Evolutionary conservation across 2,888 invertebrate species (phyloP).

Genomic region (Euplexia lucipara): DNA sequence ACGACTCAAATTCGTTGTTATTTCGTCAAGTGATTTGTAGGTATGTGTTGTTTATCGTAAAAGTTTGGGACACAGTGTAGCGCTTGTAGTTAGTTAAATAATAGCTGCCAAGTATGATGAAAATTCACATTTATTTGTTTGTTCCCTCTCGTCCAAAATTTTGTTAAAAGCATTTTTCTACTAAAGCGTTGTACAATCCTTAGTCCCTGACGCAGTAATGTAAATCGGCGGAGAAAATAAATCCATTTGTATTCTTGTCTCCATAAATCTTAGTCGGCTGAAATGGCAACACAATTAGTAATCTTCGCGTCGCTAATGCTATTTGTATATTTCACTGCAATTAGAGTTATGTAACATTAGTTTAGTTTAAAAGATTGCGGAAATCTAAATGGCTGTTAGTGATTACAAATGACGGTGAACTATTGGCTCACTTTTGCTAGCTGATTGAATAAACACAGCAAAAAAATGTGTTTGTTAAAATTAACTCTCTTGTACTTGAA

Average conservation of each 20-base stretch:
- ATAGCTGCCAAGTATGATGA: slow-evolving; percentile 41
- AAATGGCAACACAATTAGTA: slow-evolving; percentile 49
- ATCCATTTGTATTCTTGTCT: slow-evolving; percentile 41
- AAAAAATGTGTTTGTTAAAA: neutral
- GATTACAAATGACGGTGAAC: slow-evolving; percentile 24
- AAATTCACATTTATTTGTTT: slow-evolving; percentile 27
- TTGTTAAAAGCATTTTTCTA: slow-evolving; percentile 10
- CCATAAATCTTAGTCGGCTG: slow-evolving; percentile 34
- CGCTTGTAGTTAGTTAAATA: slow-evolving; percentile 16
- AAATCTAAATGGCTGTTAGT: slow-evolving; percentile 21
- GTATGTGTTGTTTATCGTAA: slow-evolving; percentile 26
- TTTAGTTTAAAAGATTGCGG: slow-evolving; percentile 31
- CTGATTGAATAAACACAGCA: slow-evolving; percentile 18
- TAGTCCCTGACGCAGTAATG: slow-evolving; percentile 7
- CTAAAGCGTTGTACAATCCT: slow-evolving; percentile 5
- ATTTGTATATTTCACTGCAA: slow-evolving; percentile 52
- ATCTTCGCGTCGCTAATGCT: slow-evolving; percentile 40
- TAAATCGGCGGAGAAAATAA: slow-evolving; percentile 40
- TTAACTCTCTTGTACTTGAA: slow-evolving; percentile 19
- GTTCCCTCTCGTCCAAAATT: neutral
- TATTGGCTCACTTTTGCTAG: slow-evolving; percentile 26
- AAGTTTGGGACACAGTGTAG: slow-evolving; percentile 35
- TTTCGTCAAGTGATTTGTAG: slow-evolving; percentile 31
- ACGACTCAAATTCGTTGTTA: slow-evolving; percentile 1
- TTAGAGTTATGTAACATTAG: slow-evolving; percentile 54